Evolutionary conservation across 1,140 invertebrate genomes (phyloP).

Genomic region (Scaptomyza graminum): DNA sequence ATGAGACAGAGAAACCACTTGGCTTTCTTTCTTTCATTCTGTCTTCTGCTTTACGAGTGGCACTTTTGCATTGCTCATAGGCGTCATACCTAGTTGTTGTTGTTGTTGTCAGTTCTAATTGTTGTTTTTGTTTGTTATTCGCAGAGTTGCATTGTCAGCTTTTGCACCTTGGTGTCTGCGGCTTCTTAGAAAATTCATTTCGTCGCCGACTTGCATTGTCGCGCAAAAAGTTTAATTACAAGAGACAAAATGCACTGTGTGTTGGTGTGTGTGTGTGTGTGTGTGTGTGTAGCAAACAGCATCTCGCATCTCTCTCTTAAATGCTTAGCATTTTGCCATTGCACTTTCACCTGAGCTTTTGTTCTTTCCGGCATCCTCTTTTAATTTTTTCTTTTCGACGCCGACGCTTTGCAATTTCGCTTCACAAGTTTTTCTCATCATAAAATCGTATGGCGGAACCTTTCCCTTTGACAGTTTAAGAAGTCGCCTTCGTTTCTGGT

Average conservation of each 20-base stretch:
- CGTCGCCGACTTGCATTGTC: constrained; percentile 34
- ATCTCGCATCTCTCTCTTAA: neutral
- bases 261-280: no score
- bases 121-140: constrained; percentile 24
- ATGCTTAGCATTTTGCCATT: constrained; percentile 4
- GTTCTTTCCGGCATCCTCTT: constrained; percentile 47
- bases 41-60: constrained; percentile 40
- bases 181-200: constrained; percentile 63
- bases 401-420: constrained; percentile 61
- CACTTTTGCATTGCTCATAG: constrained; percentile 41
- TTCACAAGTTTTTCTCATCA: constrained; percentile 75
- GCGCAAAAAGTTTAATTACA: constrained; percentile 74
- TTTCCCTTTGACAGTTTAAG: constrained; percentile 71
- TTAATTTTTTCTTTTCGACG: constrained; percentile 64
- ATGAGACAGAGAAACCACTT: constrained; percentile 63
- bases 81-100: neutral
- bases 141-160: constrained; percentile 49
- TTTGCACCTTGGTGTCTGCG: constrained; percentile 46
- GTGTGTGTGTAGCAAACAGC: no score
- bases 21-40: constrained; percentile 15
- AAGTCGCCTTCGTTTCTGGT: constrained; percentile 24
- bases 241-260: constrained; percentile 56
- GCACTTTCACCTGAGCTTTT: constrained; percentile 66
- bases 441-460: constrained; percentile 56
- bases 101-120: constrained; percentile 21